These are phyloP conservation scores for Tachypleus tridentatus DNA, from an alignment of 1,140 invertebrate species.

Conservation along the genomic window DNA sequence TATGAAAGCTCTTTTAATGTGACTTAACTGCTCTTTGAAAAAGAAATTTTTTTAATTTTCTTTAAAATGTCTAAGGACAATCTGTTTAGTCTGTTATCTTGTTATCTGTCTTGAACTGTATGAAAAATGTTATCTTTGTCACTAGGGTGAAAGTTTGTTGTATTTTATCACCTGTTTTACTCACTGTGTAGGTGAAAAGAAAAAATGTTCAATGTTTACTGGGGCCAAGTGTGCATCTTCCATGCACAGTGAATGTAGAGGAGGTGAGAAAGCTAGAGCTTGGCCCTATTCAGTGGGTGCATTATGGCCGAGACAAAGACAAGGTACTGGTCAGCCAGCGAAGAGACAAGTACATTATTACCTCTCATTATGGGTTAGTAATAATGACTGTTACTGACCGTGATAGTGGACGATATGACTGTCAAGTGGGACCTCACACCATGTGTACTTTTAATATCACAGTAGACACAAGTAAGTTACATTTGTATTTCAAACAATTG, in stretches of 20 bases:
- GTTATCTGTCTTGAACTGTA: no score
- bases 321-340: conserved; percentile 47
- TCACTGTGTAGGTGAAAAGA: conserved; percentile 44
- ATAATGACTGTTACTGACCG: conserved; percentile 77
- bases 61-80: no score
- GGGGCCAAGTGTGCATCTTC: conserved; percentile 85
- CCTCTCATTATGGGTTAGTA: conserved; percentile 76
- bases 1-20: no score
- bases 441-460: conserved; percentile 85
- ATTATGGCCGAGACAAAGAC: conserved; percentile 76
- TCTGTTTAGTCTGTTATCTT: no score
- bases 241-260: conserved; percentile 81
- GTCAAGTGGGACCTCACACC: conserved; percentile 64
- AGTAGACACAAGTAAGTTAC: conserved; percentile 53
- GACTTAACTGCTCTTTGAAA: no score
- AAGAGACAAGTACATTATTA: conserved; percentile 83
- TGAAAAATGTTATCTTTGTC: no score
- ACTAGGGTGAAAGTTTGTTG: conserved; percentile 32
- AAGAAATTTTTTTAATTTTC: no score
- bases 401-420: conserved; percentile 80
- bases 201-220: conserved; percentile 68
- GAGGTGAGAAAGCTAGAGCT: conserved; percentile 13
- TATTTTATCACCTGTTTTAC: conserved; percentile 31
- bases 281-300: conserved; percentile 40
- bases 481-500: no score